Evolutionary conservation across 2,888 invertebrate genomes (phyloP).

Genomic region (Protula sp.): DNA sequence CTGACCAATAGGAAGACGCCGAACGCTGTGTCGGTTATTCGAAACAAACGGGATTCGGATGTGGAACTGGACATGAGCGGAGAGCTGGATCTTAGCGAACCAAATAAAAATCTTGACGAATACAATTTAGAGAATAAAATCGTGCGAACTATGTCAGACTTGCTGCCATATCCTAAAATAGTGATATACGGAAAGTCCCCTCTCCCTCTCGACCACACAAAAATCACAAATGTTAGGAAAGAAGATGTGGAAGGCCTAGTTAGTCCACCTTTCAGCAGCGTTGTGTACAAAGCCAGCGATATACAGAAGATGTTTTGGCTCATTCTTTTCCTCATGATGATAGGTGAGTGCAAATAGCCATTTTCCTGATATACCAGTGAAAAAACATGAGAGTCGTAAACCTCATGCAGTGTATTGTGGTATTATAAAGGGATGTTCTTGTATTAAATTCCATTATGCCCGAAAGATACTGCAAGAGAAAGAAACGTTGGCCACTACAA

Average conservation of each 20-base stretch:
- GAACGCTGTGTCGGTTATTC: too few relatives aligned
- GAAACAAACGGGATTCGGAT: background rate
- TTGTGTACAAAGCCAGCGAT: conserved; percentile 81
- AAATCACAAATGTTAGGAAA: conserved; percentile 33
- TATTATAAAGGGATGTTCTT: too few relatives aligned
- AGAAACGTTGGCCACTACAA: too few relatives aligned
- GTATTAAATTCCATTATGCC: too few relatives aligned
- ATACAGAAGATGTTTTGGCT: conserved; percentile 85
- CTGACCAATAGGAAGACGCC: background rate
- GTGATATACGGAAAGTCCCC: conserved; percentile 27
- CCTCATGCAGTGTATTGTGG: too few relatives aligned
- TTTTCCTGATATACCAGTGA: too few relatives aligned
- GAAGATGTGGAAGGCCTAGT: conserved; percentile 37
- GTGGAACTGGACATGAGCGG: background rate
- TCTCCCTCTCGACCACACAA: conserved; percentile 27
- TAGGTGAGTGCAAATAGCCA: too few relatives aligned
- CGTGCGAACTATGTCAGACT: conserved; percentile 26
- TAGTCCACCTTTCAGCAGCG: conserved; percentile 82
- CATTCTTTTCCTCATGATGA: conserved; percentile 80
- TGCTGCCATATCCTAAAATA: conserved; percentile 23
- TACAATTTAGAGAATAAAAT: conserved; percentile 36
- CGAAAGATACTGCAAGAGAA: too few relatives aligned
- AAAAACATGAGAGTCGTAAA: too few relatives aligned
- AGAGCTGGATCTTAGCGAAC: background rate
- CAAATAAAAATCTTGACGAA: background rate